A percentile compares a stretch with the other conserved stretches of the same genome.
These are phyloP conservation scores for Silurus glanis DNA, from an alignment of 2,113 vertebrate species.

Conservation along the genomic window DNA sequence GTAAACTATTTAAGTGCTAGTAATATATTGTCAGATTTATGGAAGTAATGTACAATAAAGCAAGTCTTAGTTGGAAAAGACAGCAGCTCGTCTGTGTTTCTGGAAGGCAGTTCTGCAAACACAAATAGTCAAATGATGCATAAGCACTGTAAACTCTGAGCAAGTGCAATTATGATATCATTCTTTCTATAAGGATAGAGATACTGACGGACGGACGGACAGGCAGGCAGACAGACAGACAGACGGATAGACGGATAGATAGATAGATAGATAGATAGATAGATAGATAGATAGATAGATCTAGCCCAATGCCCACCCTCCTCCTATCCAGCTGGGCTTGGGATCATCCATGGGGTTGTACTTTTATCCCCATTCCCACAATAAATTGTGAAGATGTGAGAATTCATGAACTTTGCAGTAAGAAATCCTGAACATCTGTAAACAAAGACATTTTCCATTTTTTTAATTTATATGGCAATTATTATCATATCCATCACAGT, in stretches of 20 bases:
- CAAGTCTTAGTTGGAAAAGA: constrained; percentile 3
- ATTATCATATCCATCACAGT: neutral
- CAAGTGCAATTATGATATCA: constrained; percentile 25
- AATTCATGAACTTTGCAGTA: neutral
- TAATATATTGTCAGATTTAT: constrained; percentile 2
- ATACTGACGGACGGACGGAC: too few relatives aligned
- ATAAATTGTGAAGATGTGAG: neutral
- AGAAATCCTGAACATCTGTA: too few relatives aligned
- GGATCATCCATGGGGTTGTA: too few relatives aligned
- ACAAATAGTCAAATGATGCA: constrained; percentile 30
- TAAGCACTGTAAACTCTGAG: constrained; percentile 23
- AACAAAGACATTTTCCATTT: neutral
- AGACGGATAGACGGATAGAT: too few relatives aligned
- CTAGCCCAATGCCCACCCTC: too few relatives aligned
- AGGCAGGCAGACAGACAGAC: too few relatives aligned
- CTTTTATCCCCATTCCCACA: too few relatives aligned
- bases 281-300: too few relatives aligned
- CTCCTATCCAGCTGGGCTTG: too few relatives aligned
- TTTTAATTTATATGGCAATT: neutral
- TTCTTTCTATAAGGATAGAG: neutral
- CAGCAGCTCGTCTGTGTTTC: neutral
- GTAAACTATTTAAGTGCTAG: constrained; percentile 33
- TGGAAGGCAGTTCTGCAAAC: neutral
- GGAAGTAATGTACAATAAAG: constrained; percentile 9
- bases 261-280: too few relatives aligned